Conservation (phyloP, 2,888 invertebrate species). For the Bimastos eiseni region DNA sequence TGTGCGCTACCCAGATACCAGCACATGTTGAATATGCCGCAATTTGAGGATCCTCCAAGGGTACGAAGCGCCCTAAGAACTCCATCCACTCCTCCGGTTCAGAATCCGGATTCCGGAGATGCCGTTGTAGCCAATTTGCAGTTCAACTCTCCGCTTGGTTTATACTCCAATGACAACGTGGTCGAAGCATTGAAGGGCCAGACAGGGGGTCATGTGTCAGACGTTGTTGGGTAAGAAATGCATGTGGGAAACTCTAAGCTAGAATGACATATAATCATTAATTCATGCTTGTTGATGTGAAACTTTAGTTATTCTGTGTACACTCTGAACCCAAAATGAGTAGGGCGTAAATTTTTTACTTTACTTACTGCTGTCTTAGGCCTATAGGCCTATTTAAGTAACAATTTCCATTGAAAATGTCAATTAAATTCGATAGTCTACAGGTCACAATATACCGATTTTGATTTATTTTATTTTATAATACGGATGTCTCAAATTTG, state of each 20-base stretch:
- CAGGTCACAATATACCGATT: no score
- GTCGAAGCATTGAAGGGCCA: constrained; percentile 49
- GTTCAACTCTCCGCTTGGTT: constrained; percentile 57
- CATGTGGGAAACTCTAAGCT: background rate
- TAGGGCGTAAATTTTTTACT: no score
- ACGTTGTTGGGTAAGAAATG: constrained; percentile 38
- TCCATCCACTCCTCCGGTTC: constrained; percentile 22
- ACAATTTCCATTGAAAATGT: no score
- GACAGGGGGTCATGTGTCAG: constrained; percentile 44
- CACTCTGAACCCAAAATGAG: no score
- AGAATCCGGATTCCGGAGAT: constrained; percentile 29
- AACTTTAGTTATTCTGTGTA: no score
- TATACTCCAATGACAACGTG: constrained; percentile 57
- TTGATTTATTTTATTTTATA: no score
- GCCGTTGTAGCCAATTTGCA: constrained; percentile 48
- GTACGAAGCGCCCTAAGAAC: constrained; percentile 25
- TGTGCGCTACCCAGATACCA: constrained; percentile 43
- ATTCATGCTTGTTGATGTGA: no score
- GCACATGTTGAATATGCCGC: constrained; percentile 44
- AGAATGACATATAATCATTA: no score
- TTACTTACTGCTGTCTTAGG: no score
- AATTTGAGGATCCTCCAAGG: constrained; percentile 41
- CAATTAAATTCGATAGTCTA: no score
- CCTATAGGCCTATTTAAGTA: no score
- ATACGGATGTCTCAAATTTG: no score